phyloP scores from a whole-genome alignment of 2,888 invertebrate genomes.

The Rhingia campestris region DNA sequence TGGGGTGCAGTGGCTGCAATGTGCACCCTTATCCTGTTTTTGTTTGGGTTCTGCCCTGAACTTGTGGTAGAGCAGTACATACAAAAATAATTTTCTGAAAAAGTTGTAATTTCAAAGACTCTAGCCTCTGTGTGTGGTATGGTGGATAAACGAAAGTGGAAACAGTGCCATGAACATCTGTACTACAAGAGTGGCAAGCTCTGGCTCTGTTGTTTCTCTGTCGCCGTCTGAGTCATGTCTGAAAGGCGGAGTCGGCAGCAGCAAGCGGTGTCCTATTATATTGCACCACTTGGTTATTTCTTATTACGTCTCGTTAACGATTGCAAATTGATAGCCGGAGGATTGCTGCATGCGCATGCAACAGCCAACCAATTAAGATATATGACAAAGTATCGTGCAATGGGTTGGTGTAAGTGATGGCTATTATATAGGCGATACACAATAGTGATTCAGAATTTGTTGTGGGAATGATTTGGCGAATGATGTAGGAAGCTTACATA shows the following conservation, averaged over 20 bases:
- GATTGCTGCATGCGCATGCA: conserved; percentile 52
- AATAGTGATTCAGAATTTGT: conserved; percentile 40
- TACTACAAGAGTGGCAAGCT: background rate
- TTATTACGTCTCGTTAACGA: conserved; percentile 55
- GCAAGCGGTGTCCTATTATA: conserved; percentile 23
- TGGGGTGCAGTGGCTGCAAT: background rate
- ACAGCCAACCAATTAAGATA: conserved; percentile 64
- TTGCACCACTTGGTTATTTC: conserved; percentile 36
- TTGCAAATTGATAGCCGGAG: conserved; percentile 50
- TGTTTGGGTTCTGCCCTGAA: conserved; percentile 17
- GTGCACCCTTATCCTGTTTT: conserved; percentile 14
- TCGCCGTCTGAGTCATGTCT: conserved; percentile 46
- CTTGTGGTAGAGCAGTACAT: background rate
- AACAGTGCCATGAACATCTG: conserved; percentile 4
- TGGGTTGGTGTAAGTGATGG: conserved; percentile 37
- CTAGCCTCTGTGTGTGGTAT: background rate
- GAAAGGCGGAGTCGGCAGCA: background rate
- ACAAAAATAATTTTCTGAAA: background rate
- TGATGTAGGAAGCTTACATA: too few species aligned
- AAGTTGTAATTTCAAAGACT: conserved; percentile 26
- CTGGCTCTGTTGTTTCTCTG: background rate
- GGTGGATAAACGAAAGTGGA: background rate
- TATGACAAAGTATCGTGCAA: conserved; percentile 59
- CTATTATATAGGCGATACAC: conserved; percentile 43
- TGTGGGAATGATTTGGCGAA: conserved; percentile 4